phyloP scores from a whole-genome alignment of 2,113 vertebrate genomes.

The Oryzias melastigma region DNA sequence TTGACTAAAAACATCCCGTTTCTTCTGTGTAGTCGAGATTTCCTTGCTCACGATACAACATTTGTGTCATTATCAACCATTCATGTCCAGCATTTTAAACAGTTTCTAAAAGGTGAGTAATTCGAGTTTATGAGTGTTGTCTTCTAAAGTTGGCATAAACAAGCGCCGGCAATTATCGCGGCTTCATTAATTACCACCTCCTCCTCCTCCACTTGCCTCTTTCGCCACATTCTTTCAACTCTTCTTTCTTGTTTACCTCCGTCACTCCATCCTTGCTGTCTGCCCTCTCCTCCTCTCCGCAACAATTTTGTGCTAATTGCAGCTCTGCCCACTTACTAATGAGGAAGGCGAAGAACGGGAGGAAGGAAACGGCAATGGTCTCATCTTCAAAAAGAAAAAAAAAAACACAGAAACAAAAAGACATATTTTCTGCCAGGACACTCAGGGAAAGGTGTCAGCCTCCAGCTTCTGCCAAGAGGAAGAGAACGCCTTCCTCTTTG shows the following conservation, averaged over 20 bases:
- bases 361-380: conserved; percentile 48
- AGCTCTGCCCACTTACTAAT: conserved; percentile 62
- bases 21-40: too few species aligned
- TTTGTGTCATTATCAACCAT: conserved; percentile 25
- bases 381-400: conserved; percentile 47
- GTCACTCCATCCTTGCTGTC: conserved; percentile 64
- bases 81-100: conserved; percentile 38
- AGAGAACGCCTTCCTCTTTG: conserved; percentile 30
- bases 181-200: conserved; percentile 69
- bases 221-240: conserved; percentile 60
- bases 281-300: conserved; percentile 23
- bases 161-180: conserved; percentile 59
- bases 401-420: conserved; percentile 22
- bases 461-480: conserved; percentile 60
- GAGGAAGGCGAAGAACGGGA: conserved; percentile 53
- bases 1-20: too few species aligned
- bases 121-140: conserved; percentile 24
- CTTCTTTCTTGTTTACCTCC: conserved; percentile 76
- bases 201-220: conserved; percentile 15
- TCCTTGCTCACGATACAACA: too few species aligned
- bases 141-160: conserved; percentile 56
- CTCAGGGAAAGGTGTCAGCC: conserved; percentile 59
- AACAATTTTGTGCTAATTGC: conserved; percentile 66
- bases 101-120: conserved; percentile 32
- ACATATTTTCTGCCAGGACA: conserved; percentile 62